Evolutionary conservation across 2,888 invertebrate species (phyloP).

Genomic region (Harpalus rufipes): DNA sequence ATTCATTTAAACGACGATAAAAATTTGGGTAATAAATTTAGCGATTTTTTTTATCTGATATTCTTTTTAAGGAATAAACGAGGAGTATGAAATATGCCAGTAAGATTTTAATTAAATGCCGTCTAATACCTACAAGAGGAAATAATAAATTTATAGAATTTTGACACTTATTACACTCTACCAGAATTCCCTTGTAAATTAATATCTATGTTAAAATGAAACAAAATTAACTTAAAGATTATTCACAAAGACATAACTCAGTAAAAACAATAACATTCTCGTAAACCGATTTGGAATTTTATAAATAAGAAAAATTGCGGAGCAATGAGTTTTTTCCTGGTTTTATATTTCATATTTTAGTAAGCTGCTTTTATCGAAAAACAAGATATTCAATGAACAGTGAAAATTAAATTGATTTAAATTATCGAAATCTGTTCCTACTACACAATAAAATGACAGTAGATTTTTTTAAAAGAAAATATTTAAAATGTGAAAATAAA

Average conservation of each 20-base stretch:
- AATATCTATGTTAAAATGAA: constrained; percentile 28
- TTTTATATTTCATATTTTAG: too few relatives aligned
- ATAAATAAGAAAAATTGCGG: neutral
- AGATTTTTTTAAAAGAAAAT: too few relatives aligned
- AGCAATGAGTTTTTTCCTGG: neutral
- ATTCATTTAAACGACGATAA: constrained; percentile 39
- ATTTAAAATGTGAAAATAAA: too few relatives aligned
- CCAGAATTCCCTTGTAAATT: constrained; percentile 13
- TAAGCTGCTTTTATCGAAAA: too few relatives aligned
- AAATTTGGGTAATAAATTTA: constrained; percentile 33
- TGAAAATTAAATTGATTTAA: too few relatives aligned
- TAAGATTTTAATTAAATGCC: constrained; percentile 46
- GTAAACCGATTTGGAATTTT: neutral
- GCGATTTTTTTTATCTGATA: constrained; percentile 27
- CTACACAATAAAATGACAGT: too few relatives aligned
- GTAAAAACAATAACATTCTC: neutral
- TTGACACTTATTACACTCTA: constrained; percentile 38
- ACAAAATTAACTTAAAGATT: constrained; percentile 2
- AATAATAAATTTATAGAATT: constrained; percentile 49
- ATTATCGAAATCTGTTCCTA: too few relatives aligned
- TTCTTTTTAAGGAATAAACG: constrained; percentile 31
- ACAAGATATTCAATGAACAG: too few relatives aligned
- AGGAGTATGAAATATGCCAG: constrained; percentile 43
- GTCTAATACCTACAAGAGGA: constrained; percentile 44
- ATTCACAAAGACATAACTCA: neutral